phyloP scores from a whole-genome alignment of 1,140 invertebrate genomes.

The Lordiphosa collinella region DNA sequence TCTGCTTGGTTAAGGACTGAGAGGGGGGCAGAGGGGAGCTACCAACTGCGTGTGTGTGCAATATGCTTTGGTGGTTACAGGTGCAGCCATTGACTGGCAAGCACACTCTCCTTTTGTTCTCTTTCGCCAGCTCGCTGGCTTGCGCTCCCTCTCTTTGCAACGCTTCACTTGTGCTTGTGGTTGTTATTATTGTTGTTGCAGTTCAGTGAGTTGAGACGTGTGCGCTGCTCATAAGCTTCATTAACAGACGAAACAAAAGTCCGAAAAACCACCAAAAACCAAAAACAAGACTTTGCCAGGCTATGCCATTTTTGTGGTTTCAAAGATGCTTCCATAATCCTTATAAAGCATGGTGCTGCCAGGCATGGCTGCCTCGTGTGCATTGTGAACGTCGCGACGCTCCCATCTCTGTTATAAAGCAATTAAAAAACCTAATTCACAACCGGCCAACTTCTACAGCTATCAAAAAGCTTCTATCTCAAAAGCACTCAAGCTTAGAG shows the following conservation, averaged over 20 bases:
- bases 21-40: background rate
- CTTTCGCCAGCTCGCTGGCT: conserved; percentile 23
- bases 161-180: conserved; percentile 65
- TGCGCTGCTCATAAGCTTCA: conserved; percentile 71
- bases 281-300: conserved; percentile 17
- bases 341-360: no score
- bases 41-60: conserved; percentile 5
- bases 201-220: conserved; percentile 68
- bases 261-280: conserved; percentile 15
- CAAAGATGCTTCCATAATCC: no score
- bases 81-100: conserved; percentile 65
- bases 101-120: conserved; percentile 53
- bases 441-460: no score
- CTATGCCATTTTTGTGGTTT: background rate
- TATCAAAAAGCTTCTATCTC: no score
- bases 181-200: conserved; percentile 56
- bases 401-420: no score
- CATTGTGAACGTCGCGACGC: no score
- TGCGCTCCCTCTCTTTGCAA: conserved; percentile 35
- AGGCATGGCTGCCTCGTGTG: no score
- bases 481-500: no score
- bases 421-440: no score
- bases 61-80: conserved; percentile 56
- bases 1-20: conserved; percentile 1
- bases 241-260: conserved; percentile 40